Evolutionary conservation across 2,113 vertebrate species (phyloP).

Genomic region (Paraplagusia blochii): DNA sequence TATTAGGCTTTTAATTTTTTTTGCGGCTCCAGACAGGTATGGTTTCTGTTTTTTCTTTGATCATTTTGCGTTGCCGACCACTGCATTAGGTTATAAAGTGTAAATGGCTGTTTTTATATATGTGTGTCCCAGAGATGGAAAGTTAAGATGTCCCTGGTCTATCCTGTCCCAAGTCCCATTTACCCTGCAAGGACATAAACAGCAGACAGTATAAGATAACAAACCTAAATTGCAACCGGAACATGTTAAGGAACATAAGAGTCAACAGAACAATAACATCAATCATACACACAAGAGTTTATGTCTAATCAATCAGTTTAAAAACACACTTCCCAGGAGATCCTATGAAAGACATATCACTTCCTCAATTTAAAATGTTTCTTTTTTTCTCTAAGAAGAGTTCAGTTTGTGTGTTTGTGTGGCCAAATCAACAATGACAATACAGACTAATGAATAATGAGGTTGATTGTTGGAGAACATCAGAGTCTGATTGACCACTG

Average conservation of each 20-base stretch:
- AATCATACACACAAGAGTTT: conserved; percentile 5
- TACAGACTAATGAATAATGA: conserved; percentile 33
- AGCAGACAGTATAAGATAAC: not conserved
- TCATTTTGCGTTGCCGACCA: no score
- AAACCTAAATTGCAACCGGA: not conserved
- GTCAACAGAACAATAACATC: not conserved
- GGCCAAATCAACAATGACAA: conserved; percentile 10
- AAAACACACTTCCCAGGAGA: not conserved
- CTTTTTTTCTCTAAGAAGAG: conserved; percentile 5
- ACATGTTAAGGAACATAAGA: not conserved
- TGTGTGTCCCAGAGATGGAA: no score
- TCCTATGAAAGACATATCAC: conserved; percentile 8
- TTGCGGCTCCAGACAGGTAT: no score
- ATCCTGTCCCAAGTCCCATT: no score
- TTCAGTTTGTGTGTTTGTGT: conserved; percentile 4
- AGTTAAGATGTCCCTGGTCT: no score
- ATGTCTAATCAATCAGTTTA: conserved; percentile 14
- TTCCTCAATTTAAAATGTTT: conserved; percentile 6
- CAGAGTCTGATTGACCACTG: conserved; percentile 25
- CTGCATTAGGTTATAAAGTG: no score
- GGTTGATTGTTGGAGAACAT: conserved; percentile 33
- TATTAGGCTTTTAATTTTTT: no score
- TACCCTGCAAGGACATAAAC: no score
- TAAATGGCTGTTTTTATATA: no score
- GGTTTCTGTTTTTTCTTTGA: no score